Percentiles rank a stretch among this genome's conserved stretches.
Evolutionary conservation across 2,797 vertebrate genomes (phyloP).

Genomic region (Spinus pinus): DNA sequence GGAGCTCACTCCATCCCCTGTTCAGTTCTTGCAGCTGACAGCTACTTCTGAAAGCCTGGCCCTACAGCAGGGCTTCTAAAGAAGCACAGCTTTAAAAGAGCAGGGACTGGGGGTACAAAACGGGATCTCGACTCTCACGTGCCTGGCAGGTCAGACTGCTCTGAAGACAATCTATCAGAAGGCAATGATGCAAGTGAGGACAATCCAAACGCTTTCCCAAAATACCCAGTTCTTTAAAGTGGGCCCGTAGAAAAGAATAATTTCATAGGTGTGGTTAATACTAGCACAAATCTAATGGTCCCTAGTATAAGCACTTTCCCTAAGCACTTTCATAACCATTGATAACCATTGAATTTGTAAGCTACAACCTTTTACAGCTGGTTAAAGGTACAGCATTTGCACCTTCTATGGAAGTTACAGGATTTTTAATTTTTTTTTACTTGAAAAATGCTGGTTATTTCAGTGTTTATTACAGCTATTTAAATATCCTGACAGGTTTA

Average conservation of each 20-base stretch:
- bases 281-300: neutral
- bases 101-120: neutral
- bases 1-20: rapidly evolving
- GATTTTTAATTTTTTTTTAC: neutral
- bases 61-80: neutral
- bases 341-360: neutral
- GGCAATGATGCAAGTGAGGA: neutral
- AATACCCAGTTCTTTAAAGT: neutral
- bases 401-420: neutral
- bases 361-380: neutral
- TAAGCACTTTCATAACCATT: neutral
- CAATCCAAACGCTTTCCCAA: neutral
- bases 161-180: neutral
- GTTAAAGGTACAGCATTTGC: neutral
- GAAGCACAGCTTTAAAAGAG: neutral
- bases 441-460: neutral
- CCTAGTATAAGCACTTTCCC: neutral
- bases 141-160: neutral
- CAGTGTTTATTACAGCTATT: neutral
- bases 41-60: neutral
- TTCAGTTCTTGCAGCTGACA: neutral
- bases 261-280: neutral
- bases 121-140: rapidly evolving
- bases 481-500: neutral
- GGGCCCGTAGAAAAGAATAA: neutral